A percentile compares a stretch with the other conserved stretches of the same genome.
These are phyloP conservation scores for Catharus fuscescens DNA, from an alignment of 2,113 vertebrate species.

Conservation along the genomic window DNA sequence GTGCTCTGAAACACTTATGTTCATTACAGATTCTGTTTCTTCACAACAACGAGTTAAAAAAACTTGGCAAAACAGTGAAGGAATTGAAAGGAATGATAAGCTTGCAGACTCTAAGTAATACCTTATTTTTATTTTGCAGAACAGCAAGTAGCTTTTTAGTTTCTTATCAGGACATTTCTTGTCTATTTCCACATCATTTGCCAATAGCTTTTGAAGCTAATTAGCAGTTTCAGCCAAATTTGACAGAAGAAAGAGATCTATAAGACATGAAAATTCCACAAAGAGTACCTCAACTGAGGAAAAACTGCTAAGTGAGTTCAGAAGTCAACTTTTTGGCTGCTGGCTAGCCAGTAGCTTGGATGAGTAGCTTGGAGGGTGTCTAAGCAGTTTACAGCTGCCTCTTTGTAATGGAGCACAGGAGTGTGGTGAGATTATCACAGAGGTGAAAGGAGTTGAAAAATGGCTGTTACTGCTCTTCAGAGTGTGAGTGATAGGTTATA, in stretches of 20 bases:
- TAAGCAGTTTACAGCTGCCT: background rate
- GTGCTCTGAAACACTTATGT: constrained; percentile 67
- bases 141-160: background rate
- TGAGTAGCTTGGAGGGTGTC: background rate
- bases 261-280: background rate
- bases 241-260: background rate
- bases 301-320: background rate
- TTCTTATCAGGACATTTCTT: background rate
- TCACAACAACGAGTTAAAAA: constrained; percentile 77
- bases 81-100: constrained; percentile 77
- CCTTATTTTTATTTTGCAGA: background rate
- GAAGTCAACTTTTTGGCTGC: background rate
- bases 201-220: background rate
- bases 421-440: background rate
- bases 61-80: constrained; percentile 69
- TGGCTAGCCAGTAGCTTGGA: background rate
- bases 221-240: background rate
- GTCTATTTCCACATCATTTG: background rate
- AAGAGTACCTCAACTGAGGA: background rate
- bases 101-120: constrained; percentile 79
- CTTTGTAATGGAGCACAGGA: background rate
- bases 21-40: constrained; percentile 74
- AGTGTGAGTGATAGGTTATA: background rate
- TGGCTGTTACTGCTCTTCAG: background rate
- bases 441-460: background rate